These are phyloP conservation scores for Pseudorasbora parva DNA, from an alignment of 2,113 vertebrate species.

Conservation along the genomic window DNA sequence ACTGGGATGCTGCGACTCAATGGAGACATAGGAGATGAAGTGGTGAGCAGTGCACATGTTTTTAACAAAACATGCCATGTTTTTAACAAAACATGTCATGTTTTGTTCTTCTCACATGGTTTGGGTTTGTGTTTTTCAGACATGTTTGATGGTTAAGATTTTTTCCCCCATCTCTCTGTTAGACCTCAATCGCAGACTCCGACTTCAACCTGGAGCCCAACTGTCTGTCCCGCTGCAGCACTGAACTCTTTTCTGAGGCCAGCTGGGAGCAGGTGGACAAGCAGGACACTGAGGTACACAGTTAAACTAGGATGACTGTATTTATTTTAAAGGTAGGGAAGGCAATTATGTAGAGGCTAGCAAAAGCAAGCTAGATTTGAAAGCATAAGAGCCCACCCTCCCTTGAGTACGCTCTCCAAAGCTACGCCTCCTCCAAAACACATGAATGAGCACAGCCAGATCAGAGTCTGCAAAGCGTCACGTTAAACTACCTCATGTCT, in stretches of 20 bases:
- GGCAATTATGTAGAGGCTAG: too few species aligned
- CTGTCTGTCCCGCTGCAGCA: slow-evolving; percentile 97
- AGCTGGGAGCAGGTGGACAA: slow-evolving; percentile 99
- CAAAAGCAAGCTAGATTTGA: too few species aligned
- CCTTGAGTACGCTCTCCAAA: too few species aligned
- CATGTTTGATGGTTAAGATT: not conserved
- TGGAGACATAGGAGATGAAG: slow-evolving; percentile 88
- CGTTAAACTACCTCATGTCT: too few species aligned
- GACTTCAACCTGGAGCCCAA: slow-evolving; percentile 94
- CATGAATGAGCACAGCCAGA: too few species aligned
- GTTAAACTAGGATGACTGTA: not conserved
- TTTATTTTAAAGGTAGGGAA: not conserved
- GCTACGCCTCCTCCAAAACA: too few species aligned
- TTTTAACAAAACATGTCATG: too few species aligned
- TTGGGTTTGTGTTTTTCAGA: not conserved
- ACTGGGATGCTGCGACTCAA: slow-evolving; percentile 81
- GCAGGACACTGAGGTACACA: slow-evolving; percentile 91
- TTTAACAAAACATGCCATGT: too few species aligned
- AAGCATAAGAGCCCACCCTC: too few species aligned
- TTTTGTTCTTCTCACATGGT: not conserved
- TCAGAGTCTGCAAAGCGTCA: too few species aligned
- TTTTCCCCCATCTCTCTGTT: slow-evolving; percentile 48
- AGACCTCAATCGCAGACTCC: slow-evolving; percentile 93
- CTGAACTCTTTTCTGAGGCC: slow-evolving; percentile 96
- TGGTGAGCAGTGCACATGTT: slow-evolving; percentile 81